Evolutionary conservation across 2,113 vertebrate species (phyloP).

Genomic region (Bombycilla garrulus): DNA sequence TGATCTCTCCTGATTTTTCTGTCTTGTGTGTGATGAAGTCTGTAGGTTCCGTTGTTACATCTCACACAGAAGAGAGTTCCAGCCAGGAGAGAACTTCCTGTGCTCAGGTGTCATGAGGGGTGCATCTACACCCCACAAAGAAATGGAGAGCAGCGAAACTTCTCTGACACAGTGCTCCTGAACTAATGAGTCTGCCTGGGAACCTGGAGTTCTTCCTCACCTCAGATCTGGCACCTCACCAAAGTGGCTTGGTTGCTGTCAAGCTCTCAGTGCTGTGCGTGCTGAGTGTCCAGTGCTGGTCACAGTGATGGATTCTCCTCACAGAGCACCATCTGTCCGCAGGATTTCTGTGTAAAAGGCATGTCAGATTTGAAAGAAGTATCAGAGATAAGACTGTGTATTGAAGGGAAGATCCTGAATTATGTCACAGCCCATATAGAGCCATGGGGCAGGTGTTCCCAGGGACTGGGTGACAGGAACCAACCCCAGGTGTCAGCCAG

Average conservation of each 20-base stretch:
- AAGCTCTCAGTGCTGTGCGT: neutral
- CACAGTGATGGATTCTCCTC: neutral
- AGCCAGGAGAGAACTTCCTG: neutral
- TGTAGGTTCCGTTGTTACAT: neutral
- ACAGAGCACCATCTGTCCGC: fast-evolving
- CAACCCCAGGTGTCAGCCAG: neutral
- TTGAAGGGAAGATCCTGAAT: neutral
- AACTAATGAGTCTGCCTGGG: neutral
- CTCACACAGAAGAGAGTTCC: neutral
- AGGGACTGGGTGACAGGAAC: neutral
- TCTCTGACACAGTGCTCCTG: neutral
- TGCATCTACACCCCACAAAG: too few relatives aligned
- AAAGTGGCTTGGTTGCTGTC: neutral
- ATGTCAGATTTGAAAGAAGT: neutral
- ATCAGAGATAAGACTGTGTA: neutral
- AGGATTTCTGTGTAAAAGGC: neutral
- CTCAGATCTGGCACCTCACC: neutral
- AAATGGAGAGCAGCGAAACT: neutral
- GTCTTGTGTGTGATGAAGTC: neutral
- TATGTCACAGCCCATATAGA: neutral
- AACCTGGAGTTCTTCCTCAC: neutral
- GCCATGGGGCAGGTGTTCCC: neutral
- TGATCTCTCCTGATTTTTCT: neutral
- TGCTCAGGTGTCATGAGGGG: fast-evolving
- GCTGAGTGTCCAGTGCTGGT: neutral